A percentile compares a stretch with the other conserved stretches of the same genome.
Conservation (phyloP, 1,140 invertebrate species). For the Paraescarpia echinospica region DNA sequence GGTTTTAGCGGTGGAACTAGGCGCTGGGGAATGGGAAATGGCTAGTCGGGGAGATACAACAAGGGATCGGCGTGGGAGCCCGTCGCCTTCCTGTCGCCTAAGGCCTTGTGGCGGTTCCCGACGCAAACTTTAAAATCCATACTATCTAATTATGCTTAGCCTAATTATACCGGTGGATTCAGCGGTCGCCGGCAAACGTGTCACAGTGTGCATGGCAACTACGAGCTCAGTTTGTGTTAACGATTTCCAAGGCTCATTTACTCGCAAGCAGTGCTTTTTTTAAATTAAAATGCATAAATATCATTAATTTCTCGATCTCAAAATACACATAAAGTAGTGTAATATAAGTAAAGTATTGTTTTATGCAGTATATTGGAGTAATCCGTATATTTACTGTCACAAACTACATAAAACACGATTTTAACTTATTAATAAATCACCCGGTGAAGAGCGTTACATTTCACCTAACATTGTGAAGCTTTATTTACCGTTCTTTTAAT, state of each 20-base stretch:
- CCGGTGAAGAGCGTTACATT: too few relatives aligned
- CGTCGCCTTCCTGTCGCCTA: not conserved
- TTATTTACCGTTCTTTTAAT: too few relatives aligned
- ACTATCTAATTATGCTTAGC: not conserved
- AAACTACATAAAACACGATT: too few relatives aligned
- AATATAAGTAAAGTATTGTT: too few relatives aligned
- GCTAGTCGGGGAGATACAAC: not conserved
- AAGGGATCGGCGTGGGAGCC: not conserved
- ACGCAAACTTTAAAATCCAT: not conserved
- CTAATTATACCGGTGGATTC: not conserved
- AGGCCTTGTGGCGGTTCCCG: not conserved
- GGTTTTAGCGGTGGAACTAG: not conserved
- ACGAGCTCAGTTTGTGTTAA: not conserved
- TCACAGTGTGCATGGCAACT: not conserved
- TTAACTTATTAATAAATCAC: too few relatives aligned
- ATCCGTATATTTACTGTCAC: too few relatives aligned
- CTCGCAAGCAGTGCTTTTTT: not conserved
- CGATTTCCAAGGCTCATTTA: not conserved
- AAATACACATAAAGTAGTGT: too few relatives aligned
- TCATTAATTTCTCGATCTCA: too few relatives aligned
- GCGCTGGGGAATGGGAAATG: not conserved
- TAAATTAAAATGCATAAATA: not conserved
- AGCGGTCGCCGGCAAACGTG: not conserved
- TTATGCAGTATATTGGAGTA: too few relatives aligned
- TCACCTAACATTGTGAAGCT: too few relatives aligned